phyloP scores from a whole-genome alignment of 1,140 invertebrate species.

The Argopecten irradians region DNA sequence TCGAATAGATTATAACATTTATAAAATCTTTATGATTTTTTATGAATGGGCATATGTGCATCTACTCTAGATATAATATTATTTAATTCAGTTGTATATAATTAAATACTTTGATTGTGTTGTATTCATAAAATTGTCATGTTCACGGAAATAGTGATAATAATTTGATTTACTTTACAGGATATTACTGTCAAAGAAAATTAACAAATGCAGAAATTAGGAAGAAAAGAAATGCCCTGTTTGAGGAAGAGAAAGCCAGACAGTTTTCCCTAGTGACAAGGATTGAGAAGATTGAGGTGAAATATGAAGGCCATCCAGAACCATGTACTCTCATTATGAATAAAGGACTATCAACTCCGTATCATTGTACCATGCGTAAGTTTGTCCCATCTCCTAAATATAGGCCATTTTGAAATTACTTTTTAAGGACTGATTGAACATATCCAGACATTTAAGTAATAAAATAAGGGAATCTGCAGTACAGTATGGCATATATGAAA shows the following conservation, averaged over 20 bases:
- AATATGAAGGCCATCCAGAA: conserved; percentile 85
- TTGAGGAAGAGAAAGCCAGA: conserved; percentile 86
- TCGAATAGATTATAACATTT: too few species aligned
- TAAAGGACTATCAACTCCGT: conserved; percentile 92
- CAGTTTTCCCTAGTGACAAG: conserved; percentile 85
- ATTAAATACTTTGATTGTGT: too few species aligned
- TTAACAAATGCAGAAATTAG: conserved; percentile 72
- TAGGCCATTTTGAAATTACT: not conserved
- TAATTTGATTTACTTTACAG: conserved; percentile 49
- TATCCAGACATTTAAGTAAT: too few species aligned
- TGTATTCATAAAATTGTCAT: too few species aligned
- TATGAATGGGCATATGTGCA: too few species aligned
- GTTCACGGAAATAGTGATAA: not conserved
- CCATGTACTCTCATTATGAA: conserved; percentile 92
- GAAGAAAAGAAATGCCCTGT: conserved; percentile 82
- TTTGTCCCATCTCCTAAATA: conserved; percentile 27
- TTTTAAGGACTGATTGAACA: not conserved
- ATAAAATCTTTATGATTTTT: too few species aligned
- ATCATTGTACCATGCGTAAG: conserved; percentile 93
- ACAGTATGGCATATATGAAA: too few species aligned
- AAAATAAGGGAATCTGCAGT: too few species aligned
- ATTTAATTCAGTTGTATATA: too few species aligned
- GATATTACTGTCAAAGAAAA: conserved; percentile 51
- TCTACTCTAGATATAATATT: too few species aligned
- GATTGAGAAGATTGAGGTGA: conserved; percentile 94